These are phyloP conservation scores for Grapholita molesta DNA, from an alignment of 1,140 invertebrate genomes.

Conservation along the genomic window DNA sequence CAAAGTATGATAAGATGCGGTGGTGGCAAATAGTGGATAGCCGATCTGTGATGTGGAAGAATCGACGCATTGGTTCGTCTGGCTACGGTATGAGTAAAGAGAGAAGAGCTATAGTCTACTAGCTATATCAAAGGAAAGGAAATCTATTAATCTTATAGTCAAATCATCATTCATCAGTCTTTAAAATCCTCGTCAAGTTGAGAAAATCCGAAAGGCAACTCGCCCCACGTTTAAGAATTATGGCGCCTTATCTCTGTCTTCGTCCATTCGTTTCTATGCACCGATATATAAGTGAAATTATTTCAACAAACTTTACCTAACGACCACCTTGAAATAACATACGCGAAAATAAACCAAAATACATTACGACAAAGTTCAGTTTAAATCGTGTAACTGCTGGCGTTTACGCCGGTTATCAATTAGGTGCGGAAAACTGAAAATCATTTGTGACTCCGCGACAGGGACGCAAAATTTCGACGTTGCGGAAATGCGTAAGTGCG, in stretches of 20 bases:
- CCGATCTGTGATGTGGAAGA: too few species aligned
- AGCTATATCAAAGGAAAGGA: too few species aligned
- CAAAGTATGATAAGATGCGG: too few species aligned
- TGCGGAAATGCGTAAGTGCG: constrained; percentile 48
- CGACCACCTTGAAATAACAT: constrained; percentile 42
- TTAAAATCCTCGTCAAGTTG: constrained; percentile 31
- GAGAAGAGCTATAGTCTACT: too few species aligned
- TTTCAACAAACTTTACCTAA: constrained; percentile 70
- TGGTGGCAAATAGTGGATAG: too few species aligned
- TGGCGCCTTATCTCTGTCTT: constrained; percentile 62
- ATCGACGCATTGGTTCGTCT: too few species aligned
- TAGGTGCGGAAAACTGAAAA: constrained; percentile 69
- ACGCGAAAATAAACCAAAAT: constrained; percentile 35
- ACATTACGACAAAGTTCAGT: constrained; percentile 26
- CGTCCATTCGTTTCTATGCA: constrained; percentile 45
- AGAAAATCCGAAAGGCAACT: constrained; percentile 21
- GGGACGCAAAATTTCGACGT: constrained; percentile 65
- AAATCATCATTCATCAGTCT: not conserved
- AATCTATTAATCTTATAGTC: too few species aligned
- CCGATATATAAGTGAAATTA: constrained; percentile 68
- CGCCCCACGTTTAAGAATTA: constrained; percentile 57
- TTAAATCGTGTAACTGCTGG: constrained; percentile 19
- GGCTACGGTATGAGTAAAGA: too few species aligned
- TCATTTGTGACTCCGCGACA: constrained; percentile 69
- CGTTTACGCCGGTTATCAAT: constrained; percentile 62